Evolutionary conservation across 2,797 vertebrate species (phyloP).

Genomic region (Alexandromys oeconomus): DNA sequence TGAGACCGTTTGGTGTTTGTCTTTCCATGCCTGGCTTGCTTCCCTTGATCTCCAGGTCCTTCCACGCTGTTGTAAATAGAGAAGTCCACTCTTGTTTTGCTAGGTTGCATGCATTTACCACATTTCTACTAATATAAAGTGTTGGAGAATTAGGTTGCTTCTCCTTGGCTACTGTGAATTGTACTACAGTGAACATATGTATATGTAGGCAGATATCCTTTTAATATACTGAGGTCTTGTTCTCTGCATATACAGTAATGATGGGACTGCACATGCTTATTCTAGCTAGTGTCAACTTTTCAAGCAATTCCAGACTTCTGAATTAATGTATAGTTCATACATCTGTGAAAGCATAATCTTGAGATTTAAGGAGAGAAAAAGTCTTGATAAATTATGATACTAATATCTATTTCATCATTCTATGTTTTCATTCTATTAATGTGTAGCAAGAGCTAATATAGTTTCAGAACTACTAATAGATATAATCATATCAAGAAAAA

Average conservation of each 20-base stretch:
- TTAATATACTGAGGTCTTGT: neutral
- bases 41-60: neutral
- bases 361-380: neutral
- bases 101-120: neutral
- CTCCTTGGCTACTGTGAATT: neutral
- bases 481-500: neutral
- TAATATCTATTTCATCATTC: neutral
- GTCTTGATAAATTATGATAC: neutral
- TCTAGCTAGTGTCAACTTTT: neutral
- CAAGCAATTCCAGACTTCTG: neutral
- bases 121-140: neutral
- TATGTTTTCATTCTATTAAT: neutral
- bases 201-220: neutral
- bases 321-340: neutral
- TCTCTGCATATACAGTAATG: neutral
- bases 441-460: neutral
- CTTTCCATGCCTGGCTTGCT: neutral
- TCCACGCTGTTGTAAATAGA: neutral
- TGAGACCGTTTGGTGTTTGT: neutral
- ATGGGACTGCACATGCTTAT: neutral
- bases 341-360: neutral
- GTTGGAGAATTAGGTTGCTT: neutral
- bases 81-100: neutral
- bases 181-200: neutral
- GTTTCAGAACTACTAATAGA: neutral